phyloP scores from a whole-genome alignment of 1,140 invertebrate species.

The Araneus ventricosus region DNA sequence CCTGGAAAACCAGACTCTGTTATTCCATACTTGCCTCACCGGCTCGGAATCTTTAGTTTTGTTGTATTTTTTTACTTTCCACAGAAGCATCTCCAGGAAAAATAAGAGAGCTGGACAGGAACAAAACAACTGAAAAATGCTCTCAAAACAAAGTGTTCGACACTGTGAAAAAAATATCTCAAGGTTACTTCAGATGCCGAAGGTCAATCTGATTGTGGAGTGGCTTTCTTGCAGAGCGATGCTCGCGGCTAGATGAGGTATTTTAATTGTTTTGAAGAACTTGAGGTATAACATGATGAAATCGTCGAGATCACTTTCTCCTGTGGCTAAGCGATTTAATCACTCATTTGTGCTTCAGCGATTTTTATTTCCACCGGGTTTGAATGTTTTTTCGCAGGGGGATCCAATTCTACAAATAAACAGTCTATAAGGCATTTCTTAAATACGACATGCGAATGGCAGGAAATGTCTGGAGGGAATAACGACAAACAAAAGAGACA shows the following conservation, averaged over 20 bases:
- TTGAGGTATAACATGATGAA: background rate
- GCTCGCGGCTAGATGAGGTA: background rate
- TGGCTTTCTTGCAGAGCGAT: background rate
- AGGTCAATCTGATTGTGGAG: slow-evolving; percentile 43
- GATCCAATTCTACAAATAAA: background rate
- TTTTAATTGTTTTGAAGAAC: background rate
- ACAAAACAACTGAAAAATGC: slow-evolving; percentile 21
- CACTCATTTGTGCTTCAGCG: background rate
- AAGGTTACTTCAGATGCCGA: slow-evolving; percentile 31
- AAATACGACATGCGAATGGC: no score
- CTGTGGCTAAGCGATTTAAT: background rate
- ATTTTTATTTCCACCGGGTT: background rate
- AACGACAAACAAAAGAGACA: no score
- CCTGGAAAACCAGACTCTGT: slow-evolving; percentile 46
- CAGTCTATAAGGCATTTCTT: no score
- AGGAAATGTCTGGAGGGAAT: no score
- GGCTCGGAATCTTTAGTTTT: slow-evolving; percentile 9
- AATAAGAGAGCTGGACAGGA: background rate
- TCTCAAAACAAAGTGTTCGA: slow-evolving; percentile 33
- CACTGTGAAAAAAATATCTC: slow-evolving; percentile 38
- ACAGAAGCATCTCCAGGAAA: slow-evolving; percentile 5
- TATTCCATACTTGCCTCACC: slow-evolving; percentile 34
- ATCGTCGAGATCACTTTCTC: background rate
- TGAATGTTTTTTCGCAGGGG: background rate
- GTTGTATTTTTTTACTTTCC: background rate